These are phyloP conservation scores for Globodera ellingtonae DNA, from an alignment of 1,140 invertebrate species.

Conservation along the genomic window DNA sequence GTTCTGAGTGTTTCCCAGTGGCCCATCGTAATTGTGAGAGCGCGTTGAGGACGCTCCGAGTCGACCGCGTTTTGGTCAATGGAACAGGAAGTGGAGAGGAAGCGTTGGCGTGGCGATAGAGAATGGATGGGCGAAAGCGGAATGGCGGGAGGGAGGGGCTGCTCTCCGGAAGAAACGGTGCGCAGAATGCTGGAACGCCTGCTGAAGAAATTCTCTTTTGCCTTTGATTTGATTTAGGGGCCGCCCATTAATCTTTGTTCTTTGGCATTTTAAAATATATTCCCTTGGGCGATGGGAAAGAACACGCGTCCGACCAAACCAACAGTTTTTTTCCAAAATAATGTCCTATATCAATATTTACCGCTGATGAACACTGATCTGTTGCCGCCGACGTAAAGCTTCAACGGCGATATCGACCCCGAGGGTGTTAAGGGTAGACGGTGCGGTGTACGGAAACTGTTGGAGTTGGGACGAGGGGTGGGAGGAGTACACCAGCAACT, in stretches of 20 bases:
- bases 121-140: constrained; percentile 7
- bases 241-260: background rate
- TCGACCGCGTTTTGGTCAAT: constrained; percentile 15
- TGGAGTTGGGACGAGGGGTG: background rate
- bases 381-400: constrained; percentile 20
- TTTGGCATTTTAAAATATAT: no score
- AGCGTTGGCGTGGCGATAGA: constrained; percentile 18
- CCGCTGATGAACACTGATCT: background rate
- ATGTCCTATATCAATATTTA: background rate
- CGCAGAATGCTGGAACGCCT: constrained; percentile 4
- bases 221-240: background rate
- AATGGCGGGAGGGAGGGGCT: constrained; percentile 23
- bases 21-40: constrained; percentile 24
- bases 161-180: constrained; percentile 14
- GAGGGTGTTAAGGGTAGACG: constrained; percentile 4
- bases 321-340: background rate
- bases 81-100: constrained; percentile 16
- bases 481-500: constrained; percentile 18
- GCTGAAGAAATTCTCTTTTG: background rate
- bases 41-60: constrained; percentile 9
- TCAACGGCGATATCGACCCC: constrained; percentile 31
- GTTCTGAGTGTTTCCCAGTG: constrained; percentile 27
- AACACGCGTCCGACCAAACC: no score
- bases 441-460: constrained; percentile 16
- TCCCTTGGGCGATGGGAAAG: no score